Evolutionary conservation across 2,113 vertebrate species (phyloP).

Genomic region (Proteles cristata): DNA sequence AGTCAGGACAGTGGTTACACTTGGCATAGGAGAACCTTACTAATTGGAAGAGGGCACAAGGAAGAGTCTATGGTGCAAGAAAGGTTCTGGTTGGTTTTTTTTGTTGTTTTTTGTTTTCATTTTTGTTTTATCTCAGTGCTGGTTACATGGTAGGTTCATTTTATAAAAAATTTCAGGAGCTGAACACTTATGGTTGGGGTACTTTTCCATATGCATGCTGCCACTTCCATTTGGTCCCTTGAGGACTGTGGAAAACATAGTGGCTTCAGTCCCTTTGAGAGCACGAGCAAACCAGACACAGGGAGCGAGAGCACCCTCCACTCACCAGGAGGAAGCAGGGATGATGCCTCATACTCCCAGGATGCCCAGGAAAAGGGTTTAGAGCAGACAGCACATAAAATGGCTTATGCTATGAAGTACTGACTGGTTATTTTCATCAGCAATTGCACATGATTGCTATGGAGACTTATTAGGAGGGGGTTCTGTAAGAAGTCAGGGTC

Average conservation of each 20-base stretch:
- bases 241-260: neutral
- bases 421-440: neutral
- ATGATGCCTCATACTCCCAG: neutral
- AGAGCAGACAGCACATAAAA: neutral
- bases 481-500: neutral
- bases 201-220: neutral
- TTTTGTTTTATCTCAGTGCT: neutral
- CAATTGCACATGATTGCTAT: neutral
- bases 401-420: neutral
- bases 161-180: neutral
- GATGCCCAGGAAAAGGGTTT: neutral
- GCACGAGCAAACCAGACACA: neutral
- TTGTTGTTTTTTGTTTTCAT: too few species aligned
- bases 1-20: neutral
- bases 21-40: neutral
- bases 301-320: neutral
- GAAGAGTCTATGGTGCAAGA: neutral
- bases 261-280: neutral
- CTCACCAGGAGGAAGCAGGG: neutral
- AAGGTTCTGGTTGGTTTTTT: neutral
- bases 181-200: neutral
- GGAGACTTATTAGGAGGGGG: neutral
- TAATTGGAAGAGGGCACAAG: neutral
- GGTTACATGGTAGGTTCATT: neutral
- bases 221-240: neutral